Evolutionary conservation across 2,888 invertebrate species (phyloP).

Genomic region (Ephialtes manifestator): DNA sequence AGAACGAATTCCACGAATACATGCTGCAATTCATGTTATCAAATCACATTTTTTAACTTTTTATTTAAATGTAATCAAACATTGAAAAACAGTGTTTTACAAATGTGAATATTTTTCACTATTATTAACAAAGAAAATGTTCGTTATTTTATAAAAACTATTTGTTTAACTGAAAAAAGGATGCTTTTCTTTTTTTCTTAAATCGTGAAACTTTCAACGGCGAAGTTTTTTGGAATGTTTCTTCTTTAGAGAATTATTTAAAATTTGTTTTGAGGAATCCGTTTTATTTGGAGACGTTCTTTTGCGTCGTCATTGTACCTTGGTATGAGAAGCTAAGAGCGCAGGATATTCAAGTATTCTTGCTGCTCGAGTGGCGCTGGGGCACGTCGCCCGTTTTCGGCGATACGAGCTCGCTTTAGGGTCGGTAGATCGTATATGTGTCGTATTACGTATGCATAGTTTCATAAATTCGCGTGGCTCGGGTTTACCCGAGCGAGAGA

Average conservation of each 20-base stretch:
- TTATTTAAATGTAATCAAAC: no score
- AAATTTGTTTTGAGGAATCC: background rate
- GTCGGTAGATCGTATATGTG: constrained; percentile 59
- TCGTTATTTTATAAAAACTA: no score
- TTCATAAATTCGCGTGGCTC: constrained; percentile 70
- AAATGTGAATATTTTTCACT: no score
- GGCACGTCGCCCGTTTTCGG: constrained; percentile 53
- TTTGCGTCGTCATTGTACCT: background rate
- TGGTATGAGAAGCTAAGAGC: constrained; percentile 17
- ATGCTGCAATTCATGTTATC: no score
- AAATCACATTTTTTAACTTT: no score
- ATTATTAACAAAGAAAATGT: no score
- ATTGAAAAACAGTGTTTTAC: no score
- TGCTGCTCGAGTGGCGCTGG: constrained; percentile 25
- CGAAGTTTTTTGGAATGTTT: constrained; percentile 7
- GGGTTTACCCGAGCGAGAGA: constrained; percentile 57
- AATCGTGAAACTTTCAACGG: no score
- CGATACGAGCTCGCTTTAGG: constrained; percentile 54
- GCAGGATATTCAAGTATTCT: constrained; percentile 27
- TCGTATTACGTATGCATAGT: constrained; percentile 73
- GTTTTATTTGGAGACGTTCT: background rate
- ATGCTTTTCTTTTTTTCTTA: background rate
- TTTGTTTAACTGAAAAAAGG: background rate
- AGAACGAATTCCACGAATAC: no score
- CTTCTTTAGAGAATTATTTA: background rate